Evolutionary conservation across 2,797 vertebrate species (phyloP).

Genomic region (Acomys russatus): DNA sequence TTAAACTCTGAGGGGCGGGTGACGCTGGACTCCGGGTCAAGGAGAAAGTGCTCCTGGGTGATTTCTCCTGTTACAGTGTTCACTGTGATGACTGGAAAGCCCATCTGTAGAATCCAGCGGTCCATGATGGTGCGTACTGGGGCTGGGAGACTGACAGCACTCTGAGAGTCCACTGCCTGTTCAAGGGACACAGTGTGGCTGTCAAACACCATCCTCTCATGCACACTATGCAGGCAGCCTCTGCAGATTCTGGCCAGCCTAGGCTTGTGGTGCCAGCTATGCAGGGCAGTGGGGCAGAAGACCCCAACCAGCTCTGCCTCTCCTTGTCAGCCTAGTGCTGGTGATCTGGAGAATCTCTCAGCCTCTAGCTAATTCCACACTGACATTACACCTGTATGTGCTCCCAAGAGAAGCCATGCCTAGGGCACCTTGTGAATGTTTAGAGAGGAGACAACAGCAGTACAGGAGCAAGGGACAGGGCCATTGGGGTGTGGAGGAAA

Average conservation of each 20-base stretch:
- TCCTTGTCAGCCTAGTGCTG: background rate
- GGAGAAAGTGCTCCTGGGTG: slow-evolving; percentile 94
- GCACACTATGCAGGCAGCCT: too few relatives aligned
- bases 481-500: background rate
- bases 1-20: slow-evolving; percentile 91
- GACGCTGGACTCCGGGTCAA: slow-evolving; percentile 90
- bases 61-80: slow-evolving; percentile 90
- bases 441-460: background rate
- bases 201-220: background rate
- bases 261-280: accelerated
- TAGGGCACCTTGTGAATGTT: background rate
- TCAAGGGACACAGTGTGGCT: accelerated
- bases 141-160: slow-evolving; percentile 79
- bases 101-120: slow-evolving; percentile 98
- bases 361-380: background rate
- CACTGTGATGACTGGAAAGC: slow-evolving; percentile 94
- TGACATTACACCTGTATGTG: background rate
- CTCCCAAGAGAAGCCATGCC: background rate
- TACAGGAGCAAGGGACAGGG: background rate
- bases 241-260: background rate
- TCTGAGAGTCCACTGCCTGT: slow-evolving; percentile 88
- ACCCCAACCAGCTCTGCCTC: background rate
- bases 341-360: accelerated
- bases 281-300: background rate
- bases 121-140: slow-evolving; percentile 93